These are phyloP conservation scores for Lasioglossum marginatum DNA, from an alignment of 2,888 invertebrate species.

Conservation along the genomic window DNA sequence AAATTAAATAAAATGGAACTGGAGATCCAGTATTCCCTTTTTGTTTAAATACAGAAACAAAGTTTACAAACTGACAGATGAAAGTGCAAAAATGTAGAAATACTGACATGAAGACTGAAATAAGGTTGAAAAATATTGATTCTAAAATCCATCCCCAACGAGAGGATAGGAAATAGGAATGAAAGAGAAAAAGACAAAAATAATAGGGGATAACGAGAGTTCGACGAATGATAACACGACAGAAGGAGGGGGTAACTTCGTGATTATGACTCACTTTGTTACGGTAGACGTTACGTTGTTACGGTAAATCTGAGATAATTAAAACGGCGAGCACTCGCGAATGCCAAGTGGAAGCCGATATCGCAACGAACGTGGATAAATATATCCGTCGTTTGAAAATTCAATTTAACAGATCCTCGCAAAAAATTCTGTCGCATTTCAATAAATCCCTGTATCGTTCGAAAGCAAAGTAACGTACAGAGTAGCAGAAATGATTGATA, in stretches of 20 bases:
- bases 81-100: neutral
- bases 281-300: neutral
- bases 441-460: neutral
- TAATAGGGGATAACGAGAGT: conserved; percentile 1
- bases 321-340: conserved; percentile 56
- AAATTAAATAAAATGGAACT: neutral
- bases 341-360: conserved; percentile 16
- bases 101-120: neutral
- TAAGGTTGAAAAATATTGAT: conserved; percentile 7
- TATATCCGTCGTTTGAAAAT: conserved; percentile 18
- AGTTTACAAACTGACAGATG: neutral
- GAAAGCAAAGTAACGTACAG: neutral
- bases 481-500: neutral
- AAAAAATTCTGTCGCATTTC: conserved; percentile 24
- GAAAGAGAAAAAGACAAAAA: conserved; percentile 28
- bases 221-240: conserved; percentile 35
- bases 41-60: neutral
- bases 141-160: neutral
- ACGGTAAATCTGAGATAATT: conserved; percentile 70
- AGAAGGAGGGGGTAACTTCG: conserved; percentile 20
- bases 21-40: neutral
- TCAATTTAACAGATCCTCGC: conserved; percentile 37
- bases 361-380: conserved; percentile 47
- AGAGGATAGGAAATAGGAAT: neutral
- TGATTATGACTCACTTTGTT: conserved; percentile 52